phyloP scores from a whole-genome alignment of 2,797 vertebrate genomes.

The Rhinella marina region DNA sequence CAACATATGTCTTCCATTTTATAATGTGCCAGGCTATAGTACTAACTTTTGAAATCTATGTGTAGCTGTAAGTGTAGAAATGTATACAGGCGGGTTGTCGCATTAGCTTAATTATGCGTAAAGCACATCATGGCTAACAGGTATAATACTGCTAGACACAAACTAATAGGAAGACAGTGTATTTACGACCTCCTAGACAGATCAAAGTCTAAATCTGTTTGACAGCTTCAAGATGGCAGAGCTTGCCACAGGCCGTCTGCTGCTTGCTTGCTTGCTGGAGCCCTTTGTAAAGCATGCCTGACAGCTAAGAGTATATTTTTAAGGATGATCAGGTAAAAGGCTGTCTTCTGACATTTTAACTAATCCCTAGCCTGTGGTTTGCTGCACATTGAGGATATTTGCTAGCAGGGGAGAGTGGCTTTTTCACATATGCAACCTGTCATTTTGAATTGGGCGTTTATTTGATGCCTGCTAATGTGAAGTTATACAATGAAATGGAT shows the following conservation, averaged over 20 bases:
- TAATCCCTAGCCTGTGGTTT: constrained; percentile 90
- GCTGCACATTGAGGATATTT: constrained; percentile 86
- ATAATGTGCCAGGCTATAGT: neutral
- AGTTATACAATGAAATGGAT: constrained; percentile 81
- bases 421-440: constrained; percentile 98
- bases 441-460: constrained; percentile 83
- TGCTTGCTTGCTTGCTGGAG: constrained; percentile 71
- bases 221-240: constrained; percentile 91
- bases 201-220: constrained; percentile 85
- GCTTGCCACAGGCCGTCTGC: constrained; percentile 81
- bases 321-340: constrained; percentile 93
- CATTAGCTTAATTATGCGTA: constrained; percentile 70
- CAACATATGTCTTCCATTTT: neutral
- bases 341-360: constrained; percentile 95
- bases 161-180: constrained; percentile 68
- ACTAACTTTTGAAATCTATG: neutral
- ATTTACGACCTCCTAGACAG: constrained; percentile 78
- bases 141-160: constrained; percentile 70
- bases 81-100: constrained; percentile 35
- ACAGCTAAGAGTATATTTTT: constrained; percentile 88
- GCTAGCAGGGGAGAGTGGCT: constrained; percentile 95
- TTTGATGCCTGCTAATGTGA: constrained; percentile 75
- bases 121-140: constrained; percentile 71
- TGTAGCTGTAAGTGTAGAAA: neutral
- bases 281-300: constrained; percentile 83